A percentile compares a stretch with the other conserved stretches of the same genome.
These are phyloP conservation scores for Nomada flava DNA, from an alignment of 2,888 invertebrate genomes.

Conservation along the genomic window DNA sequence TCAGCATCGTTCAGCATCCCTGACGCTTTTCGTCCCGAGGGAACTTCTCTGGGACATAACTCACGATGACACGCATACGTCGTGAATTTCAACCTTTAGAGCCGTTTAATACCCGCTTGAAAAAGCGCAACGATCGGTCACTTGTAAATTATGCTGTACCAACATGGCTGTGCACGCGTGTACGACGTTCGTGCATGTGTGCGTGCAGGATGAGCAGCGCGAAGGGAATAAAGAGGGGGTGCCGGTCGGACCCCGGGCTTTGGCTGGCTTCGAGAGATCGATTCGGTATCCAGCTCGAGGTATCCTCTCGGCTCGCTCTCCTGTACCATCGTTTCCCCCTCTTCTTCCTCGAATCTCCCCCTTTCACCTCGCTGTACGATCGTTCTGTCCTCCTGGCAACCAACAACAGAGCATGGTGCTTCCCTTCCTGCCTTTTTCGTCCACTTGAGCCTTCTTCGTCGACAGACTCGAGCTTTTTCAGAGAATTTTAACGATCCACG, in stretches of 20 bases:
- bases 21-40: too few species aligned
- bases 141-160: slow-evolving; percentile 31
- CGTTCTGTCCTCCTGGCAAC: not conserved
- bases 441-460: not conserved
- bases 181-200: slow-evolving; percentile 5
- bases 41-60: not conserved
- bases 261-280: slow-evolving; percentile 72
- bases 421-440: not conserved
- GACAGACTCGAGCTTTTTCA: not conserved
- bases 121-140: slow-evolving; percentile 28
- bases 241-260: slow-evolving; percentile 59
- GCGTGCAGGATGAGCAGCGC: slow-evolving; percentile 7
- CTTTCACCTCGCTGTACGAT: slow-evolving; percentile 21
- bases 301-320: slow-evolving; percentile 58
- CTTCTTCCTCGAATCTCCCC: slow-evolving; percentile 41
- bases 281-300: slow-evolving; percentile 70
- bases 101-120: slow-evolving; percentile 11
- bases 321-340: slow-evolving; percentile 44
- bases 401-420: slow-evolving; percentile 1
- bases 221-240: slow-evolving; percentile 24
- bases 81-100: slow-evolving; percentile 34
- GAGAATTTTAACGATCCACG: not conserved
- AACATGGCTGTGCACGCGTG: slow-evolving; percentile 15
- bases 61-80: slow-evolving; percentile 22
- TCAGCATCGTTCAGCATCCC: not conserved